Conservation (phyloP, 2,797 vertebrate genomes). For the Eulemur rubriventer region DNA sequence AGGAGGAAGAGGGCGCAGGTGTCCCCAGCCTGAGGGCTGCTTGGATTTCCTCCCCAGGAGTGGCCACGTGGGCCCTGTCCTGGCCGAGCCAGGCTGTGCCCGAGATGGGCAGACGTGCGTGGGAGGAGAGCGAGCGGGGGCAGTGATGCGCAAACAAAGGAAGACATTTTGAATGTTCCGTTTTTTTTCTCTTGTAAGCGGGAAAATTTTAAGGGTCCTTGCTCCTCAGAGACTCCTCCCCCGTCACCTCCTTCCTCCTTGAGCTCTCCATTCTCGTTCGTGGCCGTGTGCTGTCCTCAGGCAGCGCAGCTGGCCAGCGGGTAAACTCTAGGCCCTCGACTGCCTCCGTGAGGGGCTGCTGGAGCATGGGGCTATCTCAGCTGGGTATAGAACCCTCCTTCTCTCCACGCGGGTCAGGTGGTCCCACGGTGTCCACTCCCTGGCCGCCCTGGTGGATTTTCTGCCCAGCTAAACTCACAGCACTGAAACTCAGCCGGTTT, state of each 20-base stretch:
- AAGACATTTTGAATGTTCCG: too few relatives aligned
- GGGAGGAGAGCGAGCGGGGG: not conserved
- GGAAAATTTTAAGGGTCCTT: accelerated
- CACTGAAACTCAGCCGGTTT: not conserved
- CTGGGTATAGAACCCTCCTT: not conserved
- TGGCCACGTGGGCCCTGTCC: not conserved
- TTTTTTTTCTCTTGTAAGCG: accelerated
- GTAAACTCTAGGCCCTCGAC: accelerated
- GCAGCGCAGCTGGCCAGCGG: accelerated
- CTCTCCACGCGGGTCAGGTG: accelerated
- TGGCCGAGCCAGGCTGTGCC: too few relatives aligned
- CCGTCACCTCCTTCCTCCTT: too few relatives aligned
- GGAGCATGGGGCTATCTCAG: accelerated
- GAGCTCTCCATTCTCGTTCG: not conserved
- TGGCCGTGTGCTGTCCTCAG: accelerated
- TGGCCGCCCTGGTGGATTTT: not conserved
- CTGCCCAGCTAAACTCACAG: not conserved
- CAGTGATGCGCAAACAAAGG: not conserved
- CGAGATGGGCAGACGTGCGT: accelerated
- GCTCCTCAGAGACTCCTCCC: too few relatives aligned
- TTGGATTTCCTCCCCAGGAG: not conserved
- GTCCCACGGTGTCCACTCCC: not conserved
- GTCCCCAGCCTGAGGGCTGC: not conserved
- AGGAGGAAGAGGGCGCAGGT: not conserved
- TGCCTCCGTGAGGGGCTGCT: accelerated